These are phyloP conservation scores for Phalanger gymnotis DNA, from an alignment of 2,797 vertebrate genomes.

Conservation along the genomic window DNA sequence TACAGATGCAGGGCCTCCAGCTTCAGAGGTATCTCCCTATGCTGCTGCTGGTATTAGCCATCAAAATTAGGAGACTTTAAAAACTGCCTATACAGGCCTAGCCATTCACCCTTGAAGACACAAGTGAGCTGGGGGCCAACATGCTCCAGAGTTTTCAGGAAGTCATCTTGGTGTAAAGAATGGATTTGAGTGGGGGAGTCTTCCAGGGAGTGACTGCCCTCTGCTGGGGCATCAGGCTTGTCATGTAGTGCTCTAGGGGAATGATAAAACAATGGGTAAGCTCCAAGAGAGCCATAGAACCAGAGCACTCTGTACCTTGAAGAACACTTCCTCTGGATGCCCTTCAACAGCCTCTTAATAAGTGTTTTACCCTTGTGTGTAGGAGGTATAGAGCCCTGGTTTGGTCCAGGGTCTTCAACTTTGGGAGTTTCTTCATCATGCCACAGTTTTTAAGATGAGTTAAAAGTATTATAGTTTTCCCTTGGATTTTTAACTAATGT, in stretches of 20 bases:
- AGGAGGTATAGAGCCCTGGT: constrained; percentile 93
- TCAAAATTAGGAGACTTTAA: constrained; percentile 96
- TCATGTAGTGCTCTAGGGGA: constrained; percentile 94
- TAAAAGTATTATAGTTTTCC: background rate
- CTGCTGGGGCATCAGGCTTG: constrained; percentile 95
- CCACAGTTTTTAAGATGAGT: background rate
- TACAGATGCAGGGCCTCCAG: constrained; percentile 94
- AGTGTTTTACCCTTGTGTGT: constrained; percentile 95
- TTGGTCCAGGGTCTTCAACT: background rate
- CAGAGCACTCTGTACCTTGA: constrained; percentile 90
- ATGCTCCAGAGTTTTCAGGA: constrained; percentile 91
- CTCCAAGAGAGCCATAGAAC: constrained; percentile 90
- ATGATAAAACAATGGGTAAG: constrained; percentile 96
- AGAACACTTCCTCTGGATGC: constrained; percentile 92
- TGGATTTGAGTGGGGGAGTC: constrained; percentile 94
- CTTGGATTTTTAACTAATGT: background rate
- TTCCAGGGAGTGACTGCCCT: constrained; percentile 94
- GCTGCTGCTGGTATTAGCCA: constrained; percentile 93
- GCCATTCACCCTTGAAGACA: constrained; percentile 93
- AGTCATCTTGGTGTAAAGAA: constrained; percentile 94
- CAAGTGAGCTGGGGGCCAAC: constrained; percentile 93
- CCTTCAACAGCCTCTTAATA: constrained; percentile 86
- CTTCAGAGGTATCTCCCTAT: constrained; percentile 93
- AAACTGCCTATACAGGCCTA: constrained; percentile 97
- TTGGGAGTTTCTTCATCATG: background rate